These are phyloP conservation scores for Varanus komodoensis DNA, from an alignment of 2,113 vertebrate genomes.

Conservation along the genomic window DNA sequence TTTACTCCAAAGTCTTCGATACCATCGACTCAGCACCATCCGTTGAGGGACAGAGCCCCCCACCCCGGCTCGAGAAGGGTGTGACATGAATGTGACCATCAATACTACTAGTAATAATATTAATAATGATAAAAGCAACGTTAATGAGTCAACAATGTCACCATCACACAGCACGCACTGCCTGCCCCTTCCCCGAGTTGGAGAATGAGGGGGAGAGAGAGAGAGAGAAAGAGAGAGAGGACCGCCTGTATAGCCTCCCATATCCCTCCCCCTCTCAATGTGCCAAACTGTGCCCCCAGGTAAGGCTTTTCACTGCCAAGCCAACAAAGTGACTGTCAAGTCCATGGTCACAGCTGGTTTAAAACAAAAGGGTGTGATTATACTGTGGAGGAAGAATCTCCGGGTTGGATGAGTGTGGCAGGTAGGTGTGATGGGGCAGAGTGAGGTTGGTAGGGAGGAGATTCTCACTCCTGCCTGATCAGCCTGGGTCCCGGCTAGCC, in stretches of 20 bases:
- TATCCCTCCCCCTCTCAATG: background rate
- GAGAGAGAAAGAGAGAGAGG: no score
- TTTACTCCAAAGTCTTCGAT: conserved; percentile 55
- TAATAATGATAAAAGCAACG: conserved; percentile 38
- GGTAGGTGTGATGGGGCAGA: background rate
- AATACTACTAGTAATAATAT: conserved; percentile 45
- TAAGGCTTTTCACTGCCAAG: conserved; percentile 33
- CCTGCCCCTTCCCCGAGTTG: conserved; percentile 14
- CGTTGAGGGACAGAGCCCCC: conserved; percentile 60
- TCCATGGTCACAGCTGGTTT: background rate
- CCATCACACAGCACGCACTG: conserved; percentile 36
- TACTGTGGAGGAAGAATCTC: background rate
- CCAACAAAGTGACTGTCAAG: conserved; percentile 31
- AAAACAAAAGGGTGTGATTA: background rate
- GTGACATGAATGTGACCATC: conserved; percentile 41
- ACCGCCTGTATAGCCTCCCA: background rate
- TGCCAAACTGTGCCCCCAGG: background rate
- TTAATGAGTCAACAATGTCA: conserved; percentile 20
- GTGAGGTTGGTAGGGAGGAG: background rate
- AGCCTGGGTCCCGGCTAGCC: background rate
- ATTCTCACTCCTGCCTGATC: background rate
- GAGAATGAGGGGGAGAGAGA: conserved; percentile 8
- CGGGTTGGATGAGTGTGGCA: background rate
- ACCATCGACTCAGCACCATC: conserved; percentile 75
- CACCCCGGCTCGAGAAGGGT: conserved; percentile 28